Percentiles rank a stretch among this genome's conserved stretches.
These are phyloP conservation scores for Taenioides sp. DNA, from an alignment of 2,797 vertebrate species.

Conservation along the genomic window DNA sequence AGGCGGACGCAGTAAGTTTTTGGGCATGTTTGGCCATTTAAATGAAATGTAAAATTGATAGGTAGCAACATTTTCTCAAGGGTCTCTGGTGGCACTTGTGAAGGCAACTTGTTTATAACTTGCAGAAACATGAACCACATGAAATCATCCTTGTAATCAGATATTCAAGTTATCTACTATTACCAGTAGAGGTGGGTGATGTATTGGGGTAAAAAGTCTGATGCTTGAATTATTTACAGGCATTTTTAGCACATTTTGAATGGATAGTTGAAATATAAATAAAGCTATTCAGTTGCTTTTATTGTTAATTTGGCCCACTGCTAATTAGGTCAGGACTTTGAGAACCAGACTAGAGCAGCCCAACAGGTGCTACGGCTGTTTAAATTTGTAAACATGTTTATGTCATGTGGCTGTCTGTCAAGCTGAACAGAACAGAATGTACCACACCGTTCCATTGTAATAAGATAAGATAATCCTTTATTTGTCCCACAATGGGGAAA, in stretches of 20 bases:
- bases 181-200: background rate
- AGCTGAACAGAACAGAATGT: background rate
- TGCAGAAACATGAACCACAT: background rate
- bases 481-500: too few relatives aligned
- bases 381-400: conserved; percentile 19
- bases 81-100: conserved; percentile 73
- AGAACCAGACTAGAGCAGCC: background rate
- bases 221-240: too few relatives aligned
- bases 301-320: too few relatives aligned
- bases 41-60: conserved; percentile 27
- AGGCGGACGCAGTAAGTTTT: conserved; percentile 83
- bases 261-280: too few relatives aligned
- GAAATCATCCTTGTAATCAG: background rate
- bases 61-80: conserved; percentile 9
- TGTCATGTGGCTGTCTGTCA: background rate
- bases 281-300: too few relatives aligned
- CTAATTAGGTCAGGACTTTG: background rate
- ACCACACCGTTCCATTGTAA: background rate
- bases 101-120: conserved; percentile 38
- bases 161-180: background rate
- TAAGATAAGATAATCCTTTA: too few relatives aligned
- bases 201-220: background rate
- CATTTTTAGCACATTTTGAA: too few relatives aligned
- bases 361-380: background rate
- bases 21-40: background rate